These are phyloP conservation scores for Ptychoptera contaminata DNA, from an alignment of 2,888 invertebrate species.

Conservation along the genomic window DNA sequence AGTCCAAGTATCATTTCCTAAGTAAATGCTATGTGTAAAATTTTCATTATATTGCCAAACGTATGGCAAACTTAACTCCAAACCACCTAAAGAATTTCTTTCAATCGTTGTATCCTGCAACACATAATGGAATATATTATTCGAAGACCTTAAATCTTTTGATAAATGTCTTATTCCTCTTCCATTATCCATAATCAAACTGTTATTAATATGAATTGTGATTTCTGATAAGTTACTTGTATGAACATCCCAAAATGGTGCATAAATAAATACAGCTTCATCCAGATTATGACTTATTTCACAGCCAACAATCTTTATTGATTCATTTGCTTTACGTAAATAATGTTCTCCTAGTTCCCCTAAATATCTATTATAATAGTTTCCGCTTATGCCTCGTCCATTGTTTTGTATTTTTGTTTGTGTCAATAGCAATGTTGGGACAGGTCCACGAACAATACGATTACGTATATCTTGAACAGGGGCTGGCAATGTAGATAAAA, in stretches of 20 bases:
- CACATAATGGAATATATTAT: constrained; percentile 93
- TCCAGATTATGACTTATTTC: constrained; percentile 65
- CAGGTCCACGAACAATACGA: constrained; percentile 58
- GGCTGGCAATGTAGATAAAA: constrained; percentile 55
- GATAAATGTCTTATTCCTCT: constrained; percentile 79
- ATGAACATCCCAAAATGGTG: constrained; percentile 75
- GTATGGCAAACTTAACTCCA: constrained; percentile 78
- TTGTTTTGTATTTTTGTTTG: constrained; percentile 69
- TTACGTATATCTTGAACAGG: constrained; percentile 58
- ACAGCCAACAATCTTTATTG: constrained; percentile 61
- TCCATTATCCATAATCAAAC: constrained; percentile 73
- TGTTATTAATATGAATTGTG: constrained; percentile 73
- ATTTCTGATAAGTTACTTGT: constrained; percentile 81
- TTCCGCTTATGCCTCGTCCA: constrained; percentile 60
- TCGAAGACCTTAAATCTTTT: constrained; percentile 84
- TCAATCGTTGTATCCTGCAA: constrained; percentile 75
- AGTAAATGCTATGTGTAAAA: constrained; percentile 77
- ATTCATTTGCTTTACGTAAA: constrained; percentile 75
- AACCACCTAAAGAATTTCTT: constrained; percentile 71
- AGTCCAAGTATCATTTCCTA: constrained; percentile 76
- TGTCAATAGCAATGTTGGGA: constrained; percentile 55
- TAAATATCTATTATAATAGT: constrained; percentile 77
- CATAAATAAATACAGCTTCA: constrained; percentile 67
- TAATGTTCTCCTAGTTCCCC: constrained; percentile 77
- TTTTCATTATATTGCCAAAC: constrained; percentile 93